Percentiles rank a stretch among this genome's conserved stretches.
These are phyloP conservation scores for Aricia agestis DNA, from an alignment of 1,140 invertebrate species.

Conservation along the genomic window DNA sequence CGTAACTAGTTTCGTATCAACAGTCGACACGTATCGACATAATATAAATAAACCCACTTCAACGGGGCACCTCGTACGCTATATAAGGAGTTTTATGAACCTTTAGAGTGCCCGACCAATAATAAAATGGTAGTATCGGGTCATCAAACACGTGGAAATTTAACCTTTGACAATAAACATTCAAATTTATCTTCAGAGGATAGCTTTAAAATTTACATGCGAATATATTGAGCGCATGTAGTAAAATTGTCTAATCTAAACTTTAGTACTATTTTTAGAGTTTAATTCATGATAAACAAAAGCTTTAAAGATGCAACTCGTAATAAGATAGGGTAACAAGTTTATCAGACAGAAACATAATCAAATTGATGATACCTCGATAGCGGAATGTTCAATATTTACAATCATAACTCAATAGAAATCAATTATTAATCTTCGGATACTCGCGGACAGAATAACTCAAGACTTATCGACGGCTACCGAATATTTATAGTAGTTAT, in stretches of 20 bases:
- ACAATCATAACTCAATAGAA: conserved; percentile 15
- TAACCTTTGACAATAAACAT: neutral
- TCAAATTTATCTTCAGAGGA: neutral
- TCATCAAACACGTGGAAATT: neutral
- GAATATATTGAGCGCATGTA: neutral
- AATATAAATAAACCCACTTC: neutral
- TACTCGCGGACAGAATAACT: conserved; percentile 9
- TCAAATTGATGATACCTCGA: neutral
- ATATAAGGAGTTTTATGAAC: neutral
- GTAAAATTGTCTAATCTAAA: neutral
- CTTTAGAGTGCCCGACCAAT: neutral
- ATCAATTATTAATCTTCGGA: conserved; percentile 11
- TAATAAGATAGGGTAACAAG: neutral
- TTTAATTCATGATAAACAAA: neutral
- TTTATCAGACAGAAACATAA: neutral
- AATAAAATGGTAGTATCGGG: neutral
- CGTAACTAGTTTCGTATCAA: neutral
- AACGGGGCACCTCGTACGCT: neutral
- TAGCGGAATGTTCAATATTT: conserved; percentile 12
- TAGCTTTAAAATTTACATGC: neutral
- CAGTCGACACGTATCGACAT: neutral
- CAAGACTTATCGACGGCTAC: conserved; percentile 14
- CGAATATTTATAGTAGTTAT: conserved; percentile 15
- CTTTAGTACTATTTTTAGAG: neutral
- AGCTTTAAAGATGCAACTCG: neutral